phyloP scores from a whole-genome alignment of 1,140 invertebrate species.

The Plodia interpunctella region DNA sequence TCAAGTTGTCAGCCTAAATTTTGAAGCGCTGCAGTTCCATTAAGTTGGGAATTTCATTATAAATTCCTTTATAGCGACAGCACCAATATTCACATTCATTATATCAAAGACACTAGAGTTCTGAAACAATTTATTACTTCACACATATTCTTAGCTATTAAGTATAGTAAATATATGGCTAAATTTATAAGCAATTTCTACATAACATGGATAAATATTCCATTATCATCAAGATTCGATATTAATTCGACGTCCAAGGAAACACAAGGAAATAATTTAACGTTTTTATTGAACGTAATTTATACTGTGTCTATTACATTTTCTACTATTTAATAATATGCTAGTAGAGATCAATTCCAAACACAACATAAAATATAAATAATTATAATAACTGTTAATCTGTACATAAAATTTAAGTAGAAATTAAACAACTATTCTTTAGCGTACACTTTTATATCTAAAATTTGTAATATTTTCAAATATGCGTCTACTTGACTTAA shows the following conservation, averaged over 20 bases:
- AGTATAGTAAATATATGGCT: not conserved
- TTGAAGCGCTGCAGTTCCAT: conserved; percentile 12
- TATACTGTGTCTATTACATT: conserved; percentile 58
- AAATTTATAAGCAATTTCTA: conserved; percentile 3
- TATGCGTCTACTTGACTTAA: conserved; percentile 3
- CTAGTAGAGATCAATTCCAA: conserved; percentile 46
- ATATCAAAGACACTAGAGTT: conserved; percentile 32
- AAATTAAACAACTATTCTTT: conserved; percentile 18
- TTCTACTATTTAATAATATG: conserved; percentile 42
- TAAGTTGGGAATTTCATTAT: conserved; percentile 26
- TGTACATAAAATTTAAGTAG: conserved; percentile 49
- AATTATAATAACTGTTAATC: conserved; percentile 35
- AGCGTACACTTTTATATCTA: conserved; percentile 11
- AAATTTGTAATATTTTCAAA: conserved; percentile 9
- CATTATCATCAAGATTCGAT: too few species aligned
- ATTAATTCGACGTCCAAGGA: conserved; percentile 21
- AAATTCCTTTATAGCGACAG: conserved; percentile 21
- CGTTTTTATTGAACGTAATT: conserved; percentile 73
- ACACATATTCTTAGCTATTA: conserved; percentile 1
- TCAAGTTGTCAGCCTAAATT: conserved; percentile 4
- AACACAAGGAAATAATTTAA: conserved; percentile 52
- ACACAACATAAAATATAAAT: conserved; percentile 38
- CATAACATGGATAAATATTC: too few species aligned
- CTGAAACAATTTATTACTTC: conserved; percentile 21
- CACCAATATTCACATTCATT: conserved; percentile 16